A percentile compares a stretch with the other conserved stretches of the same genome.
phyloP scores from a whole-genome alignment of 2,888 invertebrate species.

The Drosophila melanosoma region DNA sequence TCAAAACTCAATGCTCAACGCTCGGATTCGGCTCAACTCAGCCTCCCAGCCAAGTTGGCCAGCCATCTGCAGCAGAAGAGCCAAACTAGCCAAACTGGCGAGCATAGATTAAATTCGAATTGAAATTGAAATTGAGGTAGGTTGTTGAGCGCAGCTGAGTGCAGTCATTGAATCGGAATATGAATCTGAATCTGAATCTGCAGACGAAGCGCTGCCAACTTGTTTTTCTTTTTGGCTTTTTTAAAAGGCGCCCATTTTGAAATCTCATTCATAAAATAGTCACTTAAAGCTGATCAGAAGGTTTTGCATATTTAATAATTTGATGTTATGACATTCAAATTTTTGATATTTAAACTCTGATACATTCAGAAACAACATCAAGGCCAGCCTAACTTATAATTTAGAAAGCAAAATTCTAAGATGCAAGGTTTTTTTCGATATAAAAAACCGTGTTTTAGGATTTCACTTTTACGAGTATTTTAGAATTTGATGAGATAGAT shows the following conservation, averaged over 20 bases:
- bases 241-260: constrained; percentile 3
- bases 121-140: constrained; percentile 68
- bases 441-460: no score
- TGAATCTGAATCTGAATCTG: constrained; percentile 6
- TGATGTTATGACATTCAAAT: neutral
- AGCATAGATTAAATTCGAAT: constrained; percentile 25
- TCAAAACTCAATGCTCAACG: constrained; percentile 25
- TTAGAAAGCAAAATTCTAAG: neutral
- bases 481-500: no score
- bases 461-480: no score
- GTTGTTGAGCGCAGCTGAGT: constrained; percentile 37
- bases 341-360: neutral
- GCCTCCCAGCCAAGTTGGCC: constrained; percentile 25
- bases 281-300: neutral
- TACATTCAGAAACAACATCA: neutral
- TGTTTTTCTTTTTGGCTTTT: neutral
- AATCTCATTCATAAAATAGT: constrained; percentile 26
- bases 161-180: constrained; percentile 17
- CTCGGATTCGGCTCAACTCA: constrained; percentile 18
- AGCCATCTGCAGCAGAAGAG: constrained; percentile 43
- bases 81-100: constrained; percentile 16
- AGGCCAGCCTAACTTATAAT: neutral
- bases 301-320: neutral
- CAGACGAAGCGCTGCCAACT: constrained; percentile 64
- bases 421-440: neutral